These are phyloP conservation scores for Hucho hucho DNA, from an alignment of 2,113 vertebrate genomes.

Conservation along the genomic window DNA sequence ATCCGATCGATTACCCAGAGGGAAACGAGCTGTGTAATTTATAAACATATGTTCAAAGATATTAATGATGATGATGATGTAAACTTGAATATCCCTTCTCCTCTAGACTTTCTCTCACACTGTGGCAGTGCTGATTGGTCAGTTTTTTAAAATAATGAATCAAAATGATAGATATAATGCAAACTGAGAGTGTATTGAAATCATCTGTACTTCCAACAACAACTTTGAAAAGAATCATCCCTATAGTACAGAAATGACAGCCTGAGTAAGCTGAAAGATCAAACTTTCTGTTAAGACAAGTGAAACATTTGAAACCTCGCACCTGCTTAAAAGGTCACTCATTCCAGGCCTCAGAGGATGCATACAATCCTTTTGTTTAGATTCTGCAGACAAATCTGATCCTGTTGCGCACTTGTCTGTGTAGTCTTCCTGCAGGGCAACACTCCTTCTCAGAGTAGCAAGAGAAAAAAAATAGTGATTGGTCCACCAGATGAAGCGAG, in stretches of 20 bases:
- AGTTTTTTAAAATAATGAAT: not conserved
- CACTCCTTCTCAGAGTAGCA: too few relatives aligned
- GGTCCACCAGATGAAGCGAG: too few relatives aligned
- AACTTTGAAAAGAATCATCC: not conserved
- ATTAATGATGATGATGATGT: not conserved
- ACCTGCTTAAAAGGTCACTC: not conserved
- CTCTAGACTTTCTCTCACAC: not conserved
- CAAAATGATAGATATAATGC: too few relatives aligned
- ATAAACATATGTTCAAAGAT: not conserved
- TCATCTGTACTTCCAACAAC: not conserved
- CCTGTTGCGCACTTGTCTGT: slow-evolving; percentile 18
- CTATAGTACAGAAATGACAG: not conserved
- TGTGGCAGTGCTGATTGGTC: slow-evolving; percentile 5
- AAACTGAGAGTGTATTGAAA: too few relatives aligned
- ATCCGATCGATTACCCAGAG: not conserved
- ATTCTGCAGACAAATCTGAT: not conserved
- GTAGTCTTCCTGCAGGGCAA: not conserved
- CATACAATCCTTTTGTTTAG: slow-evolving; percentile 5
- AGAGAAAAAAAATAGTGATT: too few relatives aligned
- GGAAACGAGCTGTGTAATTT: not conserved
- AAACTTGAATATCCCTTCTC: not conserved
- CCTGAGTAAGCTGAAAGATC: not conserved
- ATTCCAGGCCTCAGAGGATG: not conserved
- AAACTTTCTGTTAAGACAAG: not conserved
- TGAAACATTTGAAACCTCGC: too few relatives aligned